Evolutionary conservation across 2,888 invertebrate genomes (phyloP).

Genomic region (Sinhomidia bicolor): DNA sequence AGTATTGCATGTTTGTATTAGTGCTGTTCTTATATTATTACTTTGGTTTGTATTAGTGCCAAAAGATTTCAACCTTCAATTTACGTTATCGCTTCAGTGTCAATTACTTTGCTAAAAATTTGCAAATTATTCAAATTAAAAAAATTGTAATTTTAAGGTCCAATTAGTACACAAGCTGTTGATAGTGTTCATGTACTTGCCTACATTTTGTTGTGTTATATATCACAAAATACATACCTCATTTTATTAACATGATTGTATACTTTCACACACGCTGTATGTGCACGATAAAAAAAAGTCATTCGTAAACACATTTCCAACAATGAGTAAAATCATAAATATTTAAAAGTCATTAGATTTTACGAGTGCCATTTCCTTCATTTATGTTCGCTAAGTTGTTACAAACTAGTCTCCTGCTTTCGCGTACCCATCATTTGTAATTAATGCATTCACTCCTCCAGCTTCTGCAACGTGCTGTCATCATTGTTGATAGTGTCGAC

Average conservation of each 20-base stretch:
- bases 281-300: not conserved
- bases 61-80: conserved; percentile 33
- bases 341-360: conserved; percentile 56
- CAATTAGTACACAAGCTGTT: conserved; percentile 42
- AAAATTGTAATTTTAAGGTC: conserved; percentile 35
- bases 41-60: not conserved
- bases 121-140: conserved; percentile 51
- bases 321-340: conserved; percentile 40
- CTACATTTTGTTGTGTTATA: conserved; percentile 11
- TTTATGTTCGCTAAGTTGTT: not conserved
- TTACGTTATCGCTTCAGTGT: conserved; percentile 55
- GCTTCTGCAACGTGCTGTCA: not conserved
- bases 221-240: not conserved
- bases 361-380: conserved; percentile 51
- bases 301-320: not conserved
- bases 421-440: too few relatives aligned
- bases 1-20: too few relatives aligned
- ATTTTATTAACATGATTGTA: not conserved
- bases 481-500: not conserved
- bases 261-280: not conserved
- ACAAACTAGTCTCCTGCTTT: not conserved
- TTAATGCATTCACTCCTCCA: too few relatives aligned
- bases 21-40: not conserved
- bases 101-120: conserved; percentile 53
- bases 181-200: not conserved